phyloP scores from a whole-genome alignment of 1,140 invertebrate genomes.

The Drosophila paulistorum region DNA sequence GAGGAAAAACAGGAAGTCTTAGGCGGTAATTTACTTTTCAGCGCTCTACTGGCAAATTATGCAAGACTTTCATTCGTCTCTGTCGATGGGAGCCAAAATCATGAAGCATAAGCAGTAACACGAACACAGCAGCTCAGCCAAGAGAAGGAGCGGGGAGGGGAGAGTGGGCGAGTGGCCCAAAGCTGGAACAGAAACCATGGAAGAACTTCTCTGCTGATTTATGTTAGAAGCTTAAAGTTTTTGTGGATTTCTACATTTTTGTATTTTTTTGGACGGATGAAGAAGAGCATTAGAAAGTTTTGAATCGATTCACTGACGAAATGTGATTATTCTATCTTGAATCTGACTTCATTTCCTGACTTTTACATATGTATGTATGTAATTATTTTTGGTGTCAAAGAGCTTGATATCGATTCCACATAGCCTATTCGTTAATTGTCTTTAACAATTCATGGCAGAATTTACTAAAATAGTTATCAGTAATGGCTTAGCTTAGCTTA shows the following conservation, averaged over 20 bases:
- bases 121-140: neutral
- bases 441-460: too few relatives aligned
- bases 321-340: conserved; percentile 6
- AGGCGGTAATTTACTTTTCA: conserved; percentile 80
- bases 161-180: neutral
- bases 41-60: conserved; percentile 73
- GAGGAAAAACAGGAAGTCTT: conserved; percentile 71
- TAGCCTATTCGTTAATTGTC: too few relatives aligned
- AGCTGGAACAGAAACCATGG: neutral
- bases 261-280: neutral
- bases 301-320: conserved; percentile 32
- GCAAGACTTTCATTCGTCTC: conserved; percentile 59
- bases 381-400: too few relatives aligned
- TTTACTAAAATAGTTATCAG: too few relatives aligned
- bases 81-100: neutral
- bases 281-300: conserved; percentile 49
- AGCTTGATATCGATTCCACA: too few relatives aligned
- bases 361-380: neutral
- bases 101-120: conserved; percentile 13
- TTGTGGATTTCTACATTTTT: conserved; percentile 30
- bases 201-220: conserved; percentile 38
- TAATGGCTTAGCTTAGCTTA: too few relatives aligned
- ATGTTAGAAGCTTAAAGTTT: conserved; percentile 62
- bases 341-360: neutral
- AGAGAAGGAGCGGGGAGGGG: neutral